Percentiles rank a stretch among this genome's conserved stretches.
Conservation (phyloP, 2,888 invertebrate species). For the Mimas tiliae region DNA sequence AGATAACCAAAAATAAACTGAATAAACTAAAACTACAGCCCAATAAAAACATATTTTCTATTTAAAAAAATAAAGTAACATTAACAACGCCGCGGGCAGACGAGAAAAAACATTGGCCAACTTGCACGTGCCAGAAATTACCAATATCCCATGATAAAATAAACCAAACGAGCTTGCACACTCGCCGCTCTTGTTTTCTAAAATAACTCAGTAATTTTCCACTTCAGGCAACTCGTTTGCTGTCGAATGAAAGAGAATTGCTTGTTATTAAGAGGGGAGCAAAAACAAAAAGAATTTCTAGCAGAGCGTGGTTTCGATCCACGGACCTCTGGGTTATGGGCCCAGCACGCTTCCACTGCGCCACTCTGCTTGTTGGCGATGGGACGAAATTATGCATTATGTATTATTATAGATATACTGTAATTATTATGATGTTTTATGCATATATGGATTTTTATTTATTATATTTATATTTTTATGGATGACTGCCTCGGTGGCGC, state of each 20-base stretch:
- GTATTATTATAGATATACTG: background rate
- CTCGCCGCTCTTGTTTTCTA: conserved; percentile 59
- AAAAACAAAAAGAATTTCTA: conserved; percentile 58
- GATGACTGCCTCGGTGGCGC: too few relatives aligned
- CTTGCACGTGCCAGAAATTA: conserved; percentile 74
- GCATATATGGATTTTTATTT: too few relatives aligned
- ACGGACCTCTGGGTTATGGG: conserved; percentile 96
- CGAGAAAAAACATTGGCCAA: conserved; percentile 56
- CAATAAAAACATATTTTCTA: conserved; percentile 49
- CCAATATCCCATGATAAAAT: conserved; percentile 83
- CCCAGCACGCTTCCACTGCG: conserved; percentile 94
- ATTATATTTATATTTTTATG: too few relatives aligned
- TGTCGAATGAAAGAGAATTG: conserved; percentile 29
- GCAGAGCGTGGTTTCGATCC: conserved; percentile 94
- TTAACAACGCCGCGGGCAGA: conserved; percentile 48
- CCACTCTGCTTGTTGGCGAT: conserved; percentile 83
- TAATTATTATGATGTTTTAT: too few relatives aligned
- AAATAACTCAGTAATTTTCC: conserved; percentile 56
- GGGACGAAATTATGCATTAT: conserved; percentile 42
- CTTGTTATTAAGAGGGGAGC: conserved; percentile 8
- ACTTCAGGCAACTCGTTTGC: conserved; percentile 36
- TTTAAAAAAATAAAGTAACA: conserved; percentile 53
- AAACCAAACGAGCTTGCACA: conserved; percentile 52
- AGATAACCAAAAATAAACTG: conserved; percentile 26
- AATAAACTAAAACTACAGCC: conserved; percentile 31